Base-by-base conservation (phyloP, 2,797 vertebrate species). In the Phataginus tricuspis region DNA sequence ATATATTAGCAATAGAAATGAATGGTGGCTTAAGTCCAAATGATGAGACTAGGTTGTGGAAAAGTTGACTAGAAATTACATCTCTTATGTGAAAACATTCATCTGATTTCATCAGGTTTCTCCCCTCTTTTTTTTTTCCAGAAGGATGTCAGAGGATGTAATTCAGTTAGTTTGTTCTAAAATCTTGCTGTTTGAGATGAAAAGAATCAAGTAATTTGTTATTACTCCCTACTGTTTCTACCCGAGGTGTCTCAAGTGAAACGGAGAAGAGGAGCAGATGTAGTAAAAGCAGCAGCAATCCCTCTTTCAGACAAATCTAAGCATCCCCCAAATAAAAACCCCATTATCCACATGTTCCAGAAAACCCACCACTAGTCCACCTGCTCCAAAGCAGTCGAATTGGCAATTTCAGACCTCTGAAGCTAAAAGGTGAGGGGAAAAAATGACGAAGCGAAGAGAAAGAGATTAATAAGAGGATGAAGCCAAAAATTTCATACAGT, bases 241-340 rank as follows among this genome's bases (percentile, higher is more conserved):
- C 82, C 86, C 27, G 49, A 93, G 86, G 86, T 91, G 53, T 91
- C 78, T 91, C n/a, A 53, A 57, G 74, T 85, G 86, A 95, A 86
- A 55, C 10, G 6, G 29, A 37, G 68, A 75, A 59, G 23, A 77
- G 68, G 25, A 96, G 7, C 96, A 97, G 92, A 96, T 97, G 86
- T 74, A 79, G 39, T 64, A 45, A 69, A 97, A 93, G 31, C 71
- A 87, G 55, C 21, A 37, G 68, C 72, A 51, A 95, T 96, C 87
- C 42, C 53, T 94, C 88, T 96, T 95, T 91, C 15, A 93, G 89
- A 97, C 63, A 96, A 94, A 97, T 96, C 93, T 66, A 96, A 97
- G 80, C 55, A 93, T 53, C n/a, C 12, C 23, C 34, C 29, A 55
- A 90, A 74, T 83, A 91, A 94, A 91, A 71, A 90, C 27, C 19